Evolutionary conservation across 1,140 invertebrate species (phyloP).

Genomic region (Scaptomyza montana): DNA sequence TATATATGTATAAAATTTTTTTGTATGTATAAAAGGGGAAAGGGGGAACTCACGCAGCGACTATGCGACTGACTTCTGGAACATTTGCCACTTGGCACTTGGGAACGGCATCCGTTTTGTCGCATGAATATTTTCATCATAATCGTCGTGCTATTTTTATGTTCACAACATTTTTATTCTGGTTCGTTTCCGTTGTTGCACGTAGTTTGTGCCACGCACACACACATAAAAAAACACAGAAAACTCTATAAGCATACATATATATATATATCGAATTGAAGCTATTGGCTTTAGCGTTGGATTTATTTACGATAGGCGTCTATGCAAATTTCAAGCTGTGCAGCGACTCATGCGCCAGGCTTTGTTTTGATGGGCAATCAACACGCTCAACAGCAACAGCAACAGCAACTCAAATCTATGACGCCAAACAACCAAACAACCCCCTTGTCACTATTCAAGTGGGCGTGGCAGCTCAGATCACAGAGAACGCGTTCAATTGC

Average conservation of each 20-base stretch:
- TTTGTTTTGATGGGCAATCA: constrained; percentile 77
- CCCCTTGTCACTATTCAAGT: constrained; percentile 7
- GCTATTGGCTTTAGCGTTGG: constrained; percentile 37
- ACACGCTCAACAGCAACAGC: constrained; percentile 45
- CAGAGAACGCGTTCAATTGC: constrained; percentile 63
- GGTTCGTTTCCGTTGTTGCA: constrained; percentile 6
- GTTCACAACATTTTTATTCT: constrained; percentile 43
- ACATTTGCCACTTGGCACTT: constrained; percentile 39
- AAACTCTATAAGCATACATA: background rate
- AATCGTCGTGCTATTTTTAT: constrained; percentile 79
- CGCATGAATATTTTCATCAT: constrained; percentile 81
- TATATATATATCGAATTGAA: constrained; percentile 21
- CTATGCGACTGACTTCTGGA: constrained; percentile 11
- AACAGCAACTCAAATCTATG: constrained; percentile 26
- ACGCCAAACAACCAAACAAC: constrained; percentile 13
- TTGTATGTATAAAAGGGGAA: background rate
- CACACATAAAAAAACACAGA: constrained; percentile 22
- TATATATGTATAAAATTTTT: background rate
- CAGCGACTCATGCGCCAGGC: constrained; percentile 29
- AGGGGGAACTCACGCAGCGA: constrained; percentile 15
- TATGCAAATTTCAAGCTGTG: constrained; percentile 71
- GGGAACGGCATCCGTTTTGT: constrained; percentile 70
- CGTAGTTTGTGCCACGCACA: constrained; percentile 9
- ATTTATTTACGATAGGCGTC: background rate
- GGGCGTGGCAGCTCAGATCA: constrained; percentile 66